Evolutionary conservation across 2,888 invertebrate genomes (phyloP), one percentile per base, ranked within the genome.

Genomic region (Calameuta filiformis): DNA sequence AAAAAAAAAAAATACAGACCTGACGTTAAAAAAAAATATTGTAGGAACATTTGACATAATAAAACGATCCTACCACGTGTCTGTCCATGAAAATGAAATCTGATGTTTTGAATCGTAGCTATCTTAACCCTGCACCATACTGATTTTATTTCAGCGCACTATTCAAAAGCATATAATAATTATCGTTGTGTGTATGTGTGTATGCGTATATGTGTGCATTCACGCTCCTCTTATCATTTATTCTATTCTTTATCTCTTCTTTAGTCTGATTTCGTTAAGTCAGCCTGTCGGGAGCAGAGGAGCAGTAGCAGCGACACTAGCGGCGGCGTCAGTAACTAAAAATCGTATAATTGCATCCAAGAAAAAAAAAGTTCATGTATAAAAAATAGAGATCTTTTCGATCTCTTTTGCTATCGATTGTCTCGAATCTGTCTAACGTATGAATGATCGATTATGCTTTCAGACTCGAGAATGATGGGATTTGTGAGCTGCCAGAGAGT

Each of bases 401-500:
- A 40, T 15, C 40, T 40, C 6, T 23, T 9, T 15, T 15, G 40
- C 23, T 56, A 56, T 56, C 40, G 40, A 56, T 23, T 23, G n/a
- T 30, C 71, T 73, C 23, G 35, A 34, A 73, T 31, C 23, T 12
- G 12, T 34, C 34, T 73, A 73, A 31, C 40, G 40, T 56, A 56
- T 2, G 23, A 56, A 56, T 23, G 40, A 56, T 78, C 35, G 40
- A 56, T 56, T 56, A 15, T 56, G 40, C 80, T 89, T 88, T n/a
- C 87, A 90, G 90, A 89, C 73, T 73, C 77, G 37, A 81, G 83
- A 68, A 56, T 83, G 79, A 31, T 81, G 74, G 83, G 83, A 30
- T 84, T 82, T 75, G 75, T 86, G 69, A 86, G 83, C 80, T 83
- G 84, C 69, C 87, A 86, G 78, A 85, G 82, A 76, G 80, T 88